Conservation (phyloP, 1,140 invertebrate genomes). For the Meloidogyne chitwoodi region DNA sequence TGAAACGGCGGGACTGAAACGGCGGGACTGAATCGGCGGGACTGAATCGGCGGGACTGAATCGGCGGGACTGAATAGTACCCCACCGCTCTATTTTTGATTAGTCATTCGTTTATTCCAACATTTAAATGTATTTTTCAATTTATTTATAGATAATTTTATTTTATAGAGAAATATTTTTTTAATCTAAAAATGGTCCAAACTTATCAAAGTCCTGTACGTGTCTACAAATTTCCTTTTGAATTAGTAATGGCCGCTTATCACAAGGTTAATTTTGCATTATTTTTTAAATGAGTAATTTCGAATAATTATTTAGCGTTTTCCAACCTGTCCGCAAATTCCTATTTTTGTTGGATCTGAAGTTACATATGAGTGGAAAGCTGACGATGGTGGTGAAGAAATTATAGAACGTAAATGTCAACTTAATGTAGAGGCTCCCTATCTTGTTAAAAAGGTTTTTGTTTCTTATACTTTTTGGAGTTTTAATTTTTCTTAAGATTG, state of each 20-base stretch:
- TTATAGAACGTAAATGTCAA: conserved; percentile 83
- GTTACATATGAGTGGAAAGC: conserved; percentile 74
- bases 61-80: no score
- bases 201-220: conserved; percentile 89
- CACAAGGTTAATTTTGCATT: conserved; percentile 34
- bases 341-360: conserved; percentile 85
- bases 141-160: no score
- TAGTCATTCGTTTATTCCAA: no score
- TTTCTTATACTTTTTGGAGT: background rate
- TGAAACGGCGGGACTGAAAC: no score
- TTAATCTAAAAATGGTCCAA: conserved; percentile 75
- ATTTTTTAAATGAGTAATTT: background rate
- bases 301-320: conserved; percentile 2
- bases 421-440: conserved; percentile 91
- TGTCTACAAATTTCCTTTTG: conserved; percentile 92
- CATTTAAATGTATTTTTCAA: no score
- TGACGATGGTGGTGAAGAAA: conserved; percentile 74
- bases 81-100: no score
- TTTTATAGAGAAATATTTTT: no score
- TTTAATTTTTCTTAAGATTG: conserved; percentile 70
- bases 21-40: no score
- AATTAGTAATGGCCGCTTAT: conserved; percentile 82
- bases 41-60: no score
- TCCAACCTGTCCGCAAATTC: conserved; percentile 73
- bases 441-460: conserved; percentile 79